These are phyloP conservation scores for Serinus canaria DNA, from an alignment of 2,113 vertebrate species.

Conservation along the genomic window DNA sequence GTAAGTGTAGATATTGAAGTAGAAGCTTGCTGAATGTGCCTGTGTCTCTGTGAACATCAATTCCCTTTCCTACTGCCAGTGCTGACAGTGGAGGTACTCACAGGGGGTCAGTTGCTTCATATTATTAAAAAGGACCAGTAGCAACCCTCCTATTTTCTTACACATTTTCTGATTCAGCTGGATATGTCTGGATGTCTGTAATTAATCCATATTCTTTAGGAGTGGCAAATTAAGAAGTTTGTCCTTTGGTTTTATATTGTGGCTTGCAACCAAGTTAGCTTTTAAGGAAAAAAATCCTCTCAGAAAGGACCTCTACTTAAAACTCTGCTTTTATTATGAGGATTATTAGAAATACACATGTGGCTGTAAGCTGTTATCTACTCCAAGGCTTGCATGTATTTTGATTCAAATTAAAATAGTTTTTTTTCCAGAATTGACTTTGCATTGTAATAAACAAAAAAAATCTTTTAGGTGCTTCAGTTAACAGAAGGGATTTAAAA, in stretches of 20 bases:
- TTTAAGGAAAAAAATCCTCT: background rate
- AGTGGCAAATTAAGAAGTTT: slow-evolving; percentile 66
- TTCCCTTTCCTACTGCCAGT: background rate
- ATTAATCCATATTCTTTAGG: slow-evolving; percentile 25
- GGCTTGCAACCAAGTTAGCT: slow-evolving; percentile 41
- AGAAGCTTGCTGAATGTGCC: background rate
- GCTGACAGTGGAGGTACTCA: background rate
- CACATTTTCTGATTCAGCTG: background rate
- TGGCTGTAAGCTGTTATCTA: slow-evolving; percentile 26
- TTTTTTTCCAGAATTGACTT: background rate
- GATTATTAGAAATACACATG: slow-evolving; percentile 50
- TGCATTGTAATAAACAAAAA: background rate
- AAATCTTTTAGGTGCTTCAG: background rate
- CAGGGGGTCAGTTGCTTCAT: background rate
- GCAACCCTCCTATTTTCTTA: background rate
- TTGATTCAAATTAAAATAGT: background rate
- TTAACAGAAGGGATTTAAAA: background rate
- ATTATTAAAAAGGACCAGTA: background rate
- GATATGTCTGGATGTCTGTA: background rate
- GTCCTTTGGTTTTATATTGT: slow-evolving; percentile 56
- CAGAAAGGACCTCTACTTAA: slow-evolving; percentile 35
- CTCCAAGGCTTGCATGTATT: background rate
- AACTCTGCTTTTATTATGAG: slow-evolving; percentile 39
- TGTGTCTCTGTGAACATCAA: fast-evolving
- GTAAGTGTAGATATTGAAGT: fast-evolving